Evolutionary conservation across 2,888 invertebrate species (phyloP), one percentile per base, ranked within the genome.

Genomic region (Mesochorus sp.): DNA sequence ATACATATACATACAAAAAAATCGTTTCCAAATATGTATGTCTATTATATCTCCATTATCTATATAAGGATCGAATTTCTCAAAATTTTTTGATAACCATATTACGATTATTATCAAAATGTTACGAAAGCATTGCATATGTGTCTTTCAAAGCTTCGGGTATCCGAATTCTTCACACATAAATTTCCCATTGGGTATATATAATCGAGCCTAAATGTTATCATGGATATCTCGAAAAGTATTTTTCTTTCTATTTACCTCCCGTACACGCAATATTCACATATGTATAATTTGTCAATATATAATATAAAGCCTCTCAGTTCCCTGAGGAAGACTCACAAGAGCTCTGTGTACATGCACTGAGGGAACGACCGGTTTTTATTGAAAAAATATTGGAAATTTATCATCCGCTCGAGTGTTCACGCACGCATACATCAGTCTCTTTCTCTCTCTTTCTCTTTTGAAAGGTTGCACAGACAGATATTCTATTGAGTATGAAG

Each of bases 401-500:
- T 31, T 70, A 61, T 70, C 62, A 73, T 68, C 57, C 37, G 55
- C 73, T 64, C 24, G 12, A 51, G 53, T 44, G 59, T 66, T 66
- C 37, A 37, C 44, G 26, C 28, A 44, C 51, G 70, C 59, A n/a
- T n/a, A n/a, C n/a, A n/a, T n/a, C n/a, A n/a, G 19, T 49, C 64
- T 26, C 26, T n/a, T 66, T 66, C 6, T 8, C 26, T n/a, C n/a
- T n/a, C n/a, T n/a, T n/a, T n/a, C n/a, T n/a, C n/a, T n/a, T n/a
- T n/a, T n/a, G 47, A 64, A 49, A 19, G 34, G 39, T 39, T 55
- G 26, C 17, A 6, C 42, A 12, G 17, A 14, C 28, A 31, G 51
- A 70, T 59, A 71, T 47, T 47, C 17, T 34, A 55, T 68, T 55
- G 47, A 73, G 59, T 1, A 55, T n/a, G n/a, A n/a, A n/a, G n/a